Conservation (phyloP, 1,140 invertebrate genomes). For the Halictus rubicundus region DNA sequence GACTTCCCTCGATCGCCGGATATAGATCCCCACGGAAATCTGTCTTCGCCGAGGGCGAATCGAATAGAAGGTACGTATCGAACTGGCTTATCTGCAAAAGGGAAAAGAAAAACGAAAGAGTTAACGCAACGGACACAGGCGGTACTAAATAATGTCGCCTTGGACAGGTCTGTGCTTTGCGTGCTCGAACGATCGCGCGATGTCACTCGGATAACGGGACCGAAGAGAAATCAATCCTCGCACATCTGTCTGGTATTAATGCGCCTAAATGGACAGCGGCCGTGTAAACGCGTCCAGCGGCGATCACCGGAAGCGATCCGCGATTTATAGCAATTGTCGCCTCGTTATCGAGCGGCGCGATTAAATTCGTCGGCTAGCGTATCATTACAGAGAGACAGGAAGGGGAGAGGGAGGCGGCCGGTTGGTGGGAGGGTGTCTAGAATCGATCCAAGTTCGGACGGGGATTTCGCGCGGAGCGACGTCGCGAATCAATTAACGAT, state of each 20-base stretch:
- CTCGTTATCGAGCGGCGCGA: neutral
- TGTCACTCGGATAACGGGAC: neutral
- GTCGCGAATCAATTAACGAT: constrained; percentile 31
- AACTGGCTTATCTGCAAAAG: too few relatives aligned
- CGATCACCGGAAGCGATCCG: neutral
- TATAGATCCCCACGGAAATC: neutral
- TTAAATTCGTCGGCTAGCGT: neutral
- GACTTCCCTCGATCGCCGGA: neutral
- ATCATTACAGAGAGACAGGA: too few relatives aligned
- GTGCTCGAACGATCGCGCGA: neutral
- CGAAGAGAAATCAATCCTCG: neutral
- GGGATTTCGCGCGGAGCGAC: neutral
- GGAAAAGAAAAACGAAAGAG: neutral
- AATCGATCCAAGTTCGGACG: neutral
- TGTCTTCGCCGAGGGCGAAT: neutral
- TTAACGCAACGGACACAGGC: too few relatives aligned
- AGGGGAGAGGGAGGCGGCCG: neutral
- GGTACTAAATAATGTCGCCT: too few relatives aligned
- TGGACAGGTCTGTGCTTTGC: too few relatives aligned
- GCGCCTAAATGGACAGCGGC: too few relatives aligned
- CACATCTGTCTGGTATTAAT: too few relatives aligned
- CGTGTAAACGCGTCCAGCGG: too few relatives aligned
- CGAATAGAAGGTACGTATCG: too few relatives aligned
- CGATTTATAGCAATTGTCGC: too few relatives aligned
- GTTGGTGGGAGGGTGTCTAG: neutral